phyloP scores from a whole-genome alignment of 2,888 invertebrate species.

The Drosophila limbata region DNA sequence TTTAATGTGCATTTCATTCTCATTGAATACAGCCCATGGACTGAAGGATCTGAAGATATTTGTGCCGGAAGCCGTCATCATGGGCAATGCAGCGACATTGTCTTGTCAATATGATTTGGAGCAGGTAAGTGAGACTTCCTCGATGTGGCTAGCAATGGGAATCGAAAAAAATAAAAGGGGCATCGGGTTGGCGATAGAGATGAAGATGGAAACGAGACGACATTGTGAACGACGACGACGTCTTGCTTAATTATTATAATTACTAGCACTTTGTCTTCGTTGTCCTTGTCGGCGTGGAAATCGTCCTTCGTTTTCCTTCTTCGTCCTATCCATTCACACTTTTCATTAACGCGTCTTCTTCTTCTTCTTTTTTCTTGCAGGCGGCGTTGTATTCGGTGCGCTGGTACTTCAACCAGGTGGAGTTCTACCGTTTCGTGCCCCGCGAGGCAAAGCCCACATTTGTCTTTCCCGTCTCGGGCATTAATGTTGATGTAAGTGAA shows the following conservation, averaged over 20 bases:
- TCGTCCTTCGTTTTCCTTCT: slow-evolving; percentile 1
- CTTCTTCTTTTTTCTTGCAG: slow-evolving; percentile 56
- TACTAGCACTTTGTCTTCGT: slow-evolving; percentile 76
- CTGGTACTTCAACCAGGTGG: slow-evolving; percentile 88
- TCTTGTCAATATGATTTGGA: slow-evolving; percentile 86
- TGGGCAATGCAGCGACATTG: slow-evolving; percentile 85
- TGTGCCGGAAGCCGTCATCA: slow-evolving; percentile 85
- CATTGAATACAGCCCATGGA: slow-evolving; percentile 78
- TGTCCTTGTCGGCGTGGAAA: slow-evolving; percentile 26
- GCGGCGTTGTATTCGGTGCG: slow-evolving; percentile 87
- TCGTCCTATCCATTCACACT: slow-evolving; percentile 44
- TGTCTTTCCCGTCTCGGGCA: slow-evolving; percentile 87
- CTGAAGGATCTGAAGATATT: slow-evolving; percentile 85
- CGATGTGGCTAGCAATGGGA: slow-evolving; percentile 1
- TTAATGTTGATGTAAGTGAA: slow-evolving; percentile 88
- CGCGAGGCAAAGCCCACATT: slow-evolving; percentile 87
- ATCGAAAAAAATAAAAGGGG: slow-evolving; percentile 5
- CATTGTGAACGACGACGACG: slow-evolving; percentile 53
- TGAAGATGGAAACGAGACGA: slow-evolving; percentile 21
- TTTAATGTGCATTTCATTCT: slow-evolving; percentile 29
- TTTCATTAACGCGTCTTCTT: slow-evolving; percentile 56
- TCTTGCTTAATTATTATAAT: slow-evolving; percentile 78
- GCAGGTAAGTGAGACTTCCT: slow-evolving; percentile 82
- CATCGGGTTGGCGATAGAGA: background rate
- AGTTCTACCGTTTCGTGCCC: slow-evolving; percentile 88